phyloP scores from a whole-genome alignment of 2,888 invertebrate species.

The Mesochorus sp. region DNA sequence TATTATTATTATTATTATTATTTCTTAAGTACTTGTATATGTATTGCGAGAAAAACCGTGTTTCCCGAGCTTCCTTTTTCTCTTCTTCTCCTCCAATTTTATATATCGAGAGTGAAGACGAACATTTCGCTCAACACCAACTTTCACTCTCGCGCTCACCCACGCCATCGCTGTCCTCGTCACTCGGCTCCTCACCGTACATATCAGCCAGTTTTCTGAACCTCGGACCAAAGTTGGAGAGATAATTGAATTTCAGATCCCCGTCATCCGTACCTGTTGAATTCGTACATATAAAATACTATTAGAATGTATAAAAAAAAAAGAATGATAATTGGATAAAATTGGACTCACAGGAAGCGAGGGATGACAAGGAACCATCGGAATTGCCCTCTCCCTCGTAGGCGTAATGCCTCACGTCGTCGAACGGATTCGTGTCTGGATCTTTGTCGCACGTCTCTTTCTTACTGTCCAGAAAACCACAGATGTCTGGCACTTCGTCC shows the following conservation, averaged over 20 bases:
- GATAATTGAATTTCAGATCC: constrained; percentile 96
- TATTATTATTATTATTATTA: background rate
- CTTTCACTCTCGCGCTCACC: constrained; percentile 88
- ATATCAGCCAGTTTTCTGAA: constrained; percentile 97
- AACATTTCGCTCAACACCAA: constrained; percentile 87
- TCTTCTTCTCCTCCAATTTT: background rate
- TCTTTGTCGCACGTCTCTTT: constrained; percentile 95
- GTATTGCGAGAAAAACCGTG: constrained; percentile 20
- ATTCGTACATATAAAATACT: background rate
- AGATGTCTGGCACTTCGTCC: constrained; percentile 91
- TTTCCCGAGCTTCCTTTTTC: background rate
- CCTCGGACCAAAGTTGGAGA: constrained; percentile 97
- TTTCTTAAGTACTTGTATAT: constrained; percentile 44
- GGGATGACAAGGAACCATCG: constrained; percentile 95
- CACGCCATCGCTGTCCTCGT: constrained; percentile 90
- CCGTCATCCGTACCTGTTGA: constrained; percentile 91
- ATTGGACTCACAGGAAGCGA: constrained; percentile 90
- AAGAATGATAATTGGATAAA: background rate
- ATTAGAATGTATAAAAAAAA: background rate
- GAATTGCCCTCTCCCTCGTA: constrained; percentile 98
- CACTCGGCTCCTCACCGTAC: constrained; percentile 95
- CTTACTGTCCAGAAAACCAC: constrained; percentile 94
- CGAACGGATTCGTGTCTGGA: constrained; percentile 95
- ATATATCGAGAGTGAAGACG: background rate
- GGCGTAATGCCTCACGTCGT: constrained; percentile 98